phyloP scores from a whole-genome alignment of 1,140 invertebrate species.

The Procambarus virginalis region DNA sequence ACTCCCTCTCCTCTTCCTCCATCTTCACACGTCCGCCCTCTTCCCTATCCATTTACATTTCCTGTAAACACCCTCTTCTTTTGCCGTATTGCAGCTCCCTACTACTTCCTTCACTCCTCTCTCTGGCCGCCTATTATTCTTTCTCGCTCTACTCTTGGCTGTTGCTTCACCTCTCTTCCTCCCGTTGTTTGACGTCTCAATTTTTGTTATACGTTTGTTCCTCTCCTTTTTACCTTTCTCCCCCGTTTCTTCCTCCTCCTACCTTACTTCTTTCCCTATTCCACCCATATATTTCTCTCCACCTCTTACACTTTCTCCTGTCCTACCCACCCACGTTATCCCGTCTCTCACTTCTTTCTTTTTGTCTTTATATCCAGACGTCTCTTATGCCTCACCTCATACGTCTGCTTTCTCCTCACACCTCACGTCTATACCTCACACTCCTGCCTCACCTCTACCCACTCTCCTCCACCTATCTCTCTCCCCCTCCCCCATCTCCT shows the following conservation, averaged over 20 bases:
- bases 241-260: neutral
- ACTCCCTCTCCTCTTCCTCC: neutral
- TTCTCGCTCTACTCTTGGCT: neutral
- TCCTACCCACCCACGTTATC: neutral
- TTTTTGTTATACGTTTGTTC: neutral
- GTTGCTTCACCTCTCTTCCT: neutral
- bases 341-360: neutral
- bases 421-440: neutral
- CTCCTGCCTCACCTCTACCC: neutral
- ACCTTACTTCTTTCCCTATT: neutral
- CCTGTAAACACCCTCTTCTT: neutral
- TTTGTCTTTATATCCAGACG: too few relatives aligned
- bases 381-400: conserved; percentile 1
- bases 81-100: too few relatives aligned
- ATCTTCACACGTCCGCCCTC: neutral
- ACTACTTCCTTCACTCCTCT: too few relatives aligned
- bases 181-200: neutral
- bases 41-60: neutral
- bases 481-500: conserved; percentile 25
- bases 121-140: too few relatives aligned
- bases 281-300: neutral
- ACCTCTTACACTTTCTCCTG: neutral
- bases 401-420: neutral
- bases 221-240: neutral
- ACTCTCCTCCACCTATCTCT: neutral